Evolutionary conservation across 2,113 vertebrate genomes (phyloP), one percentile per base, ranked within the genome.

Genomic region (Tricholaema leucomelas): DNA sequence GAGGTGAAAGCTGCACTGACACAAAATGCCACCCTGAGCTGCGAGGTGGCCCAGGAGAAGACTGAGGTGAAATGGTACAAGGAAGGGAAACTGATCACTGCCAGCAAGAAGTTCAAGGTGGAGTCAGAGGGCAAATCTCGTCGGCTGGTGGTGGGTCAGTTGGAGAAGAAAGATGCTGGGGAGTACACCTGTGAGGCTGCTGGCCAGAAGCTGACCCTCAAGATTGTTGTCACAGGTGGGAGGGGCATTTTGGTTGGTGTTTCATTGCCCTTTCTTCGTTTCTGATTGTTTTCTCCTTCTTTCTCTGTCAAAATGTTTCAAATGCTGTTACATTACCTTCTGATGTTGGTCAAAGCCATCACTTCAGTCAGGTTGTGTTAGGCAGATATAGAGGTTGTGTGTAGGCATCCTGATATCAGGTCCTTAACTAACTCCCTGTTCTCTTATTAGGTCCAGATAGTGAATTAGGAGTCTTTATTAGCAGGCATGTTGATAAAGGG

Each of bases 51-150:
- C 18, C 97, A 98, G 36, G 84, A 92, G 46, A 98, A 98, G 80
- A 97, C 91, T 0, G 98, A 98, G 8, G 98, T 98, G 82, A 98
- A 98, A 50, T 98, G 98, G 98, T 98, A 95, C 81, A 98, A 98
- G 94, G 97, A 98, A 1, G 97, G 98, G n/a, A 98, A 98, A 36
- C 71, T 92, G 91, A 61, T 98, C 90, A 95, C 94, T 70, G 96
- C 97, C 33, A 98, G 96, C 76, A 95, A 94, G 94, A 97, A 88
- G 28, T 84, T 97, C 33, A 96, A 92, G 89, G 88, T 97, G 31
- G 97, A 98, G 63, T 79, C 88, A 1, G 97, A 98, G 71, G 98
- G 96, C 71, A 97, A 64, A 86, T 95, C 3, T 2, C 97, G 98
- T 70, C 88, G 93, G 3, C 96, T 98, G 95, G 96, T 98, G 85